Base-by-base conservation (phyloP, 2,888 invertebrate species). In the Pyralis farinalis region DNA sequence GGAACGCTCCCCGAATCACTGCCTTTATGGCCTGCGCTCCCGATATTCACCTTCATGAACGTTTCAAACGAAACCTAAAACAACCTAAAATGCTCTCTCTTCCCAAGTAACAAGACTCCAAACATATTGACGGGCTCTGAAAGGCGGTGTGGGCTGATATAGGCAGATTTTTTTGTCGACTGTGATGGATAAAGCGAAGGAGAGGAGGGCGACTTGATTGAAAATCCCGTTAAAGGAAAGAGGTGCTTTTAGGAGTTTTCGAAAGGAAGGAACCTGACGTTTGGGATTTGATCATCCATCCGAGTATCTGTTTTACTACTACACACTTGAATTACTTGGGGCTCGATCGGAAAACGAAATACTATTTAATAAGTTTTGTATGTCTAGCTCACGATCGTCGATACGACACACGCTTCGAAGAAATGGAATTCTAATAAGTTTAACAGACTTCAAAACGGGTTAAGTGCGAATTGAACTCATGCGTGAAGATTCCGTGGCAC, bases 1-100 rank as follows among this genome's bases (percentile, higher is more conserved):
- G 71, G 66, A 78, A 72, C 67, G 72, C 71, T 77, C 65, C 63
- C 67, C 70, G 71, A 76, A 77, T 79, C 76, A 79, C 78, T 78
- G 76, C 70, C 64, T 79, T 79, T 79, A 79, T 73, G 62, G 69
- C 68, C 53, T 68, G 53, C 70, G 67, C 68, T 66, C 59, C 69
- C 71, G 65, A 78, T 77, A 76, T 79, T 74, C 73, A 79, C 76
- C 74, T 74, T 68, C 58, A 58, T 52, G 58, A 67, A 68, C 56
- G 49, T 68, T 65, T 63, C 52, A 52, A 41, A 43, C 42, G 33
- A 49, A 51, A 53, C 48, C 42, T 21, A 27, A 2, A 10, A 7
- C 43, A 34, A 35, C 25, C 46, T 1, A 69, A 68, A 64, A 43
- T 57, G 45, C 45, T 51, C 58, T 55, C 45, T 70, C 63, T 37